A percentile compares a stretch with the other conserved stretches of the same genome.
phyloP scores from a whole-genome alignment of 2,113 vertebrate genomes.

The Leucopternis melanops region DNA sequence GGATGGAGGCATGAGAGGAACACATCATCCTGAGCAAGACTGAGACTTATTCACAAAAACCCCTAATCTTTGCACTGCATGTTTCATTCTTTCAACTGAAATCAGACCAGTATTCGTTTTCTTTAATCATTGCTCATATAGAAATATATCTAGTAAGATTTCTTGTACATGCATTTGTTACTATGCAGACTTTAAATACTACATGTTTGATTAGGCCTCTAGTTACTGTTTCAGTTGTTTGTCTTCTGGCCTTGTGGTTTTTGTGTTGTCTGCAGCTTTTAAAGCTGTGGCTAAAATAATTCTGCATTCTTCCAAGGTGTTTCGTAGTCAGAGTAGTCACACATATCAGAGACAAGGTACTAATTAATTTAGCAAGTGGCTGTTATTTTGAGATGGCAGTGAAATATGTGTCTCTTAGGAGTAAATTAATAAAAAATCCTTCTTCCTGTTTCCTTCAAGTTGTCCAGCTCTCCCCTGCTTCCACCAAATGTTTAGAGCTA shows the following conservation, averaged over 20 bases:
- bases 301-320: background rate
- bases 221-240: background rate
- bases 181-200: background rate
- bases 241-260: background rate
- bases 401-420: background rate
- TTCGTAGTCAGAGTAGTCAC: background rate
- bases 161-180: background rate
- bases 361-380: background rate
- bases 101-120: background rate
- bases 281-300: background rate
- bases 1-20: background rate
- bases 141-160: background rate
- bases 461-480: background rate
- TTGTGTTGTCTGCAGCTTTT: background rate
- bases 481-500: background rate
- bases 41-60: background rate
- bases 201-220: background rate
- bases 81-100: background rate
- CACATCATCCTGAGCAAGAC: background rate
- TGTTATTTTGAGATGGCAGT: background rate
- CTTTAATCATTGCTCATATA: background rate
- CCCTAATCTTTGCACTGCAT: background rate
- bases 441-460: background rate
- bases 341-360: background rate
- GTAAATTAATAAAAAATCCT: background rate